Base-by-base conservation (phyloP, 2,888 invertebrate species). In the Sinohyriopsis cumingii region DNA sequence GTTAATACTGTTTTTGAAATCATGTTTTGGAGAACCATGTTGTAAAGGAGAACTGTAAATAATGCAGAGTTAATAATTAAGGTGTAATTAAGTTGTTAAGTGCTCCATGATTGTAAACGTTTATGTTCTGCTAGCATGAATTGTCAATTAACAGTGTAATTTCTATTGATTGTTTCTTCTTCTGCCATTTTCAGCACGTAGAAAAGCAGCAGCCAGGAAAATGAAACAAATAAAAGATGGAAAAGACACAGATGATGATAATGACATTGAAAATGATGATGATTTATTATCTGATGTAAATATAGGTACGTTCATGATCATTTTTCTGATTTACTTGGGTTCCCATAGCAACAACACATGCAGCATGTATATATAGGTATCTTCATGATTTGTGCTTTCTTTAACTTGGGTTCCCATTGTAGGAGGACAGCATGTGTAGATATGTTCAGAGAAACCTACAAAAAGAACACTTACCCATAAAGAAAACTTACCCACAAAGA, bases 191-290 rank as follows among this genome's bases (percentile, higher is more conserved):
- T 55, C 73, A 88, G 88, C 87, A 55, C 81, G 88, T 54, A 79
- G 86, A 66, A 79, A 84, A 71, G 85, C 86, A 61, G 86, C 87
- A 61, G 84, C 85, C 24, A 77, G 84, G 63, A 87, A 86, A 69
- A 82, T 86, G 81, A 86, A 87, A 76, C 85, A 83, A 73, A 67
- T 83, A 56, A 86, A 85, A 71, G 82, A 81, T 28, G 86, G 84
- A 45, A 85, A 86, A 73, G 84, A 85, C 62, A 81, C 80, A 12
- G 85, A 86, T 65, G 84, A 85, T 66, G 85, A 86, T 67, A 85
- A 84, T 72, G 81, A 84, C 57, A 84, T 86, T 61, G 80, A 84
- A 45, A 82, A 82, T 63, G 83, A 84, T 59, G 85, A 85, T 70
- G 83, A 86, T 72, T 77, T 85, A 57, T 75, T 86, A 65, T 69